phyloP scores from a whole-genome alignment of 1,140 invertebrate genomes.

The Carposina sasakii region DNA sequence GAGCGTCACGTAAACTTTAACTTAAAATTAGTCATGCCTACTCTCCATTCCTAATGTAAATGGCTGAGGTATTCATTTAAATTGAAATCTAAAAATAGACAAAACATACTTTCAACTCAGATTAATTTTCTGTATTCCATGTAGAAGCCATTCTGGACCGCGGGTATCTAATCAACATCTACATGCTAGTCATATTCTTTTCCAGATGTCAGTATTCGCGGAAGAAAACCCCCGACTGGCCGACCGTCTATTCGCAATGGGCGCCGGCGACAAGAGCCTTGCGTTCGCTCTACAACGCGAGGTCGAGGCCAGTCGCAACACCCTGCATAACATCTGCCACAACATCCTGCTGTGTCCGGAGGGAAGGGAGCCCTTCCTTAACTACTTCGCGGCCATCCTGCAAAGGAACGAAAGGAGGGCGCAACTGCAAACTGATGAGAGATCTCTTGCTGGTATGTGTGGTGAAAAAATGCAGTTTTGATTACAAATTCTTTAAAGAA shows the following conservation, averaged over 20 bases:
- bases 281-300: conserved; percentile 80
- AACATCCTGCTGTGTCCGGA: conserved; percentile 85
- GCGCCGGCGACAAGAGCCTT: conserved; percentile 61
- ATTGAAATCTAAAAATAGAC: too few species aligned
- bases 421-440: conserved; percentile 91
- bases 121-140: too few species aligned
- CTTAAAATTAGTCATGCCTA: too few species aligned
- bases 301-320: conserved; percentile 79
- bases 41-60: too few species aligned
- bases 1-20: too few species aligned
- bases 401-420: conserved; percentile 89
- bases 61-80: too few species aligned
- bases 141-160: too few species aligned
- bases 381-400: conserved; percentile 85
- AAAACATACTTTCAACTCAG: too few species aligned
- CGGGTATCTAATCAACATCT: too few species aligned
- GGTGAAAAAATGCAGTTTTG: too few species aligned
- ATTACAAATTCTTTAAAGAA: too few species aligned
- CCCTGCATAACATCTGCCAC: conserved; percentile 88
- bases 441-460: conserved; percentile 79
- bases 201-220: conserved; percentile 85
- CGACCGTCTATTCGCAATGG: conserved; percentile 63
- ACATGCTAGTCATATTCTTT: too few species aligned
- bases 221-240: conserved; percentile 92
- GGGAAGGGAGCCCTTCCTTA: conserved; percentile 82